These are phyloP conservation scores for Lamprologus callipterus DNA, from an alignment of 2,113 vertebrate species.

Conservation along the genomic window DNA sequence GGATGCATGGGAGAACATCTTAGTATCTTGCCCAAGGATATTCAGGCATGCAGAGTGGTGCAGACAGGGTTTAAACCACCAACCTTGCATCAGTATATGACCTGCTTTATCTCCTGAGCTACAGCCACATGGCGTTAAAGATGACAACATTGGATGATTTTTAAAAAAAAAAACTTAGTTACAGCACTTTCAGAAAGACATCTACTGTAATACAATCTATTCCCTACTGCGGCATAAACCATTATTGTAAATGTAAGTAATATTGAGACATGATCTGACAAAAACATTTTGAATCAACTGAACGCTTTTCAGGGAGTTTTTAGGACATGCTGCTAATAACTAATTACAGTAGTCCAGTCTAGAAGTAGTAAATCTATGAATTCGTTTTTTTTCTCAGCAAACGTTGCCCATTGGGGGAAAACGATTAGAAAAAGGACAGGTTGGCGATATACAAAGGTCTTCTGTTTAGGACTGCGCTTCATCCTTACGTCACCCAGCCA, in stretches of 20 bases:
- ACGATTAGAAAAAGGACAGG: background rate
- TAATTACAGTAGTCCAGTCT: rapidly evolving
- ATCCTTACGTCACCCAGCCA: background rate
- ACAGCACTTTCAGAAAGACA: background rate
- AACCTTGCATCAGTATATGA: background rate
- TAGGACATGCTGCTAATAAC: background rate
- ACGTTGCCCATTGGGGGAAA: background rate
- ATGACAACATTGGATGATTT: background rate
- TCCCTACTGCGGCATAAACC: background rate
- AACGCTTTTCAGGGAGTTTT: background rate
- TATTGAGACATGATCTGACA: background rate
- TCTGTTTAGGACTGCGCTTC: background rate
- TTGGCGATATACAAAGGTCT: background rate
- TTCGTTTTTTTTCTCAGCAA: background rate
- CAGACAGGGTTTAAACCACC: background rate
- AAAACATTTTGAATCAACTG: background rate
- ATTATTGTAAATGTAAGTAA: background rate
- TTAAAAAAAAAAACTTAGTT: background rate
- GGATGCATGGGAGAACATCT: background rate
- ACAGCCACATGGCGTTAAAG: background rate
- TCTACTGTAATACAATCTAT: background rate
- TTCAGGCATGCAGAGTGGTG: background rate
- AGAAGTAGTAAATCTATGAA: background rate
- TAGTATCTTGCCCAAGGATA: background rate
- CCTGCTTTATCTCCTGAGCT: background rate